A percentile compares a stretch with the other conserved stretches of the same genome.
These are phyloP conservation scores for Coptotermes formosanus DNA, from an alignment of 1,140 invertebrate species.

Conservation along the genomic window DNA sequence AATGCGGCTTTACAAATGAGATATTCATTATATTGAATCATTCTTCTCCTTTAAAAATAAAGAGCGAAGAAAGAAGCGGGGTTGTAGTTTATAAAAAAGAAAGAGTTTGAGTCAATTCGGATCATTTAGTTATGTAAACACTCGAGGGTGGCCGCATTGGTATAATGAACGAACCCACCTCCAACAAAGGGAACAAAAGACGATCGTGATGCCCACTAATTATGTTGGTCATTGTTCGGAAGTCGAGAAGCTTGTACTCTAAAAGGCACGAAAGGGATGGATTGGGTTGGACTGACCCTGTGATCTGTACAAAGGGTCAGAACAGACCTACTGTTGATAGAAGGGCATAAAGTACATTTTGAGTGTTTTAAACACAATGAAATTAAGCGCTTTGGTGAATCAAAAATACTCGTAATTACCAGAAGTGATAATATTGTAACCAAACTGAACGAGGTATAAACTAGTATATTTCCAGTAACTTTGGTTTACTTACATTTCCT, in stretches of 20 bases:
- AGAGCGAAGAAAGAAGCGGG: background rate
- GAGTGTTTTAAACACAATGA: too few species aligned
- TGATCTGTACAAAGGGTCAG: too few species aligned
- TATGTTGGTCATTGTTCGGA: slow-evolving; percentile 8
- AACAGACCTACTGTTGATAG: too few species aligned
- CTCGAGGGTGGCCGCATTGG: background rate
- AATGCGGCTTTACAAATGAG: slow-evolving; percentile 18
- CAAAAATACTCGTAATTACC: too few species aligned
- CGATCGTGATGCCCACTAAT: slow-evolving; percentile 1
- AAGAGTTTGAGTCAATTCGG: background rate
- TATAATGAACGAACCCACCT: background rate
- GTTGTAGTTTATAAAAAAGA: background rate
- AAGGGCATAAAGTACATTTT: too few species aligned
- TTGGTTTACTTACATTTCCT: too few species aligned
- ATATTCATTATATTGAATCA: background rate
- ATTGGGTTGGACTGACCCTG: too few species aligned
- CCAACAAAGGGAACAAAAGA: slow-evolving; percentile 11
- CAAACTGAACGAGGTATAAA: too few species aligned
- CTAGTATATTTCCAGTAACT: too few species aligned
- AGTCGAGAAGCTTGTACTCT: background rate
- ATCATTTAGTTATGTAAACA: slow-evolving; percentile 19
- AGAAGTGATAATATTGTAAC: too few species aligned
- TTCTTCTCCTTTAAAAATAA: background rate
- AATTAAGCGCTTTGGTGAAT: too few species aligned
- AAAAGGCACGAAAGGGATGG: too few species aligned